A percentile compares a stretch with the other conserved stretches of the same genome.
Evolutionary conservation across 2,888 invertebrate species (phyloP).

Genomic region (Acleris holmiana): DNA sequence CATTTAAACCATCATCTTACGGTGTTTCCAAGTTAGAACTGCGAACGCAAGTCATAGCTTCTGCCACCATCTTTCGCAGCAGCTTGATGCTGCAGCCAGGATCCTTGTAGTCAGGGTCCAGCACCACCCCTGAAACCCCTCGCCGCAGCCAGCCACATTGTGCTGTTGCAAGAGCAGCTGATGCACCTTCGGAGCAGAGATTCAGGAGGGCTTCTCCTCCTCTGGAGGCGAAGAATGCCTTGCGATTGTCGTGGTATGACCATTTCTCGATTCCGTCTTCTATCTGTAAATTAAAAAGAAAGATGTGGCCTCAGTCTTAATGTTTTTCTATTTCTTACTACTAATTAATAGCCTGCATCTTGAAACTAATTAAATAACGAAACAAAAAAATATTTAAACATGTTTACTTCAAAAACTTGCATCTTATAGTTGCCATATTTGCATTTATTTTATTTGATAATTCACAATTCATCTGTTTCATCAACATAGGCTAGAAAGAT

Average conservation of each 20-base stretch:
- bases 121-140: constrained; percentile 64
- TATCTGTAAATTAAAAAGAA: constrained; percentile 39
- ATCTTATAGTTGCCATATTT: no score
- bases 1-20: constrained; percentile 52
- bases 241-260: constrained; percentile 60
- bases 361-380: no score
- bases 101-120: constrained; percentile 63
- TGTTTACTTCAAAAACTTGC: no score
- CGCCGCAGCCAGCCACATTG: constrained; percentile 70
- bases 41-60: constrained; percentile 64
- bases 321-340: no score
- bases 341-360: no score
- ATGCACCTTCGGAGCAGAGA: constrained; percentile 63
- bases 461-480: no score
- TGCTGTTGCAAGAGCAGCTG: constrained; percentile 57
- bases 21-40: constrained; percentile 60
- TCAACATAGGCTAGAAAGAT: no score
- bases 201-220: constrained; percentile 64
- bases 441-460: no score
- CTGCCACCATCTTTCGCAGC: constrained; percentile 59
- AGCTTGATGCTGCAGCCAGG: constrained; percentile 59
- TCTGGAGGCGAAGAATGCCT: constrained; percentile 56
- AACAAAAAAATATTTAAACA: no score
- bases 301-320: no score
- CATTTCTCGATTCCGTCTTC: constrained; percentile 53